Percentiles rank a stretch among this genome's conserved stretches.
phyloP scores from a whole-genome alignment of 1,140 invertebrate genomes.

The Caligus rogercresseyi region DNA sequence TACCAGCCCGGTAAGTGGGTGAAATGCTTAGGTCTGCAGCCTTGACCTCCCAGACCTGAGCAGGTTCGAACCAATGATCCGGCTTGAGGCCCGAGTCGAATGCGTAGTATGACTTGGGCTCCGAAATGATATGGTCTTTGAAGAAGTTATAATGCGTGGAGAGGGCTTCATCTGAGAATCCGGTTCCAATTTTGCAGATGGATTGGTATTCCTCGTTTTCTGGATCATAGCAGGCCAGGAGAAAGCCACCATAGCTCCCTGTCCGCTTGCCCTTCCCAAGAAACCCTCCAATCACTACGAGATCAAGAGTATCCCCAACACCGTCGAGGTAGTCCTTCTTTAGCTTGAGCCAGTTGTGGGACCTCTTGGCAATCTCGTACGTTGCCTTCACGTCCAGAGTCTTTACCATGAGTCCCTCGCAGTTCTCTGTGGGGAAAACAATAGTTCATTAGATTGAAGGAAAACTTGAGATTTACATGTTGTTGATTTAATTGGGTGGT shows the following conservation, averaged over 20 bases:
- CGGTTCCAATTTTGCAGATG: slow-evolving; percentile 91
- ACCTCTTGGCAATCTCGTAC: slow-evolving; percentile 95
- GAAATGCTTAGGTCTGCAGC: slow-evolving; percentile 95
- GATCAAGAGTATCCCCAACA: slow-evolving; percentile 58
- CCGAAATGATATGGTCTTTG: slow-evolving; percentile 49
- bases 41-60: slow-evolving; percentile 90
- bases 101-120: slow-evolving; percentile 67
- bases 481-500: no score
- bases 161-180: slow-evolving; percentile 84
- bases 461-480: no score
- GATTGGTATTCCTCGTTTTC: slow-evolving; percentile 84
- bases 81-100: slow-evolving; percentile 56
- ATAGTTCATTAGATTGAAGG: no score
- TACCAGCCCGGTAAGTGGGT: slow-evolving; percentile 73
- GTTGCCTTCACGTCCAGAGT: slow-evolving; percentile 76
- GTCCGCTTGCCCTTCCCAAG: slow-evolving; percentile 82
- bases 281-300: slow-evolving; percentile 88
- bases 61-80: slow-evolving; percentile 87
- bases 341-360: slow-evolving; percentile 90
- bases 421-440: slow-evolving; percentile 46
- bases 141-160: slow-evolving; percentile 43
- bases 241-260: slow-evolving; percentile 82
- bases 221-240: slow-evolving; percentile 88
- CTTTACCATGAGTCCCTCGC: slow-evolving; percentile 98
- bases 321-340: slow-evolving; percentile 97